Evolutionary conservation across 2,888 invertebrate species (phyloP).

Genomic region (Macropis europaea): DNA sequence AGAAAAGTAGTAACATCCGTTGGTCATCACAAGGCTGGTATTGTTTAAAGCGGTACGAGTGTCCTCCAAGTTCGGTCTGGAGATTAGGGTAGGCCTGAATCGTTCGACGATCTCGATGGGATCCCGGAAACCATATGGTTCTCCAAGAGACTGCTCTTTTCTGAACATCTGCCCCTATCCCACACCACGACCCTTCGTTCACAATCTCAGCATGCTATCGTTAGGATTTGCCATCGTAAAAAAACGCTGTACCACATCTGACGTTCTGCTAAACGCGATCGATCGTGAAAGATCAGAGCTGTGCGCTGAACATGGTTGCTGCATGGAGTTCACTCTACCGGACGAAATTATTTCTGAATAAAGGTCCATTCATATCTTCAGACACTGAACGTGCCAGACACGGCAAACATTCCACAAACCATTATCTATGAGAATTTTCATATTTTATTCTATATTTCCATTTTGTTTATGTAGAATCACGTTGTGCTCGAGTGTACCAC

Average conservation of each 20-base stretch:
- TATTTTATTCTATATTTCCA: no score
- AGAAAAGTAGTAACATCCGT: slow-evolving; percentile 29
- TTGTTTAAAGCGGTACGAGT: slow-evolving; percentile 26
- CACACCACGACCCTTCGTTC: slow-evolving; percentile 12
- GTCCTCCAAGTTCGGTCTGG: slow-evolving; percentile 6
- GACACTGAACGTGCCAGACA: no score
- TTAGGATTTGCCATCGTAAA: background rate
- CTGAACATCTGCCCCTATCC: slow-evolving; percentile 41
- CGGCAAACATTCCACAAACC: no score
- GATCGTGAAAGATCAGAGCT: background rate
- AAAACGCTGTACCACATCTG: background rate
- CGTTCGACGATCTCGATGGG: slow-evolving; percentile 13
- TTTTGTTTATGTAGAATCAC: no score
- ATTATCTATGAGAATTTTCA: no score
- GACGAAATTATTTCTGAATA: no score
- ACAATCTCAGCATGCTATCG: slow-evolving; percentile 13
- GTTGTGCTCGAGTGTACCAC: no score
- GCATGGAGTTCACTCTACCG: no score
- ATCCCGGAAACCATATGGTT: slow-evolving; percentile 50
- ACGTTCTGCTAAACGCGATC: background rate
- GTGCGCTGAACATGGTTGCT: no score
- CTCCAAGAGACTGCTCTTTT: slow-evolving; percentile 29
- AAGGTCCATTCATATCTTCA: no score
- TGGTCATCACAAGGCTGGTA: slow-evolving; percentile 25
- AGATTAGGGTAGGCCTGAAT: slow-evolving; percentile 41